Evolutionary conservation across 2,113 vertebrate species (phyloP), one percentile per base, ranked within the genome.

Genomic region (Porphyrio hochstetteri): DNA sequence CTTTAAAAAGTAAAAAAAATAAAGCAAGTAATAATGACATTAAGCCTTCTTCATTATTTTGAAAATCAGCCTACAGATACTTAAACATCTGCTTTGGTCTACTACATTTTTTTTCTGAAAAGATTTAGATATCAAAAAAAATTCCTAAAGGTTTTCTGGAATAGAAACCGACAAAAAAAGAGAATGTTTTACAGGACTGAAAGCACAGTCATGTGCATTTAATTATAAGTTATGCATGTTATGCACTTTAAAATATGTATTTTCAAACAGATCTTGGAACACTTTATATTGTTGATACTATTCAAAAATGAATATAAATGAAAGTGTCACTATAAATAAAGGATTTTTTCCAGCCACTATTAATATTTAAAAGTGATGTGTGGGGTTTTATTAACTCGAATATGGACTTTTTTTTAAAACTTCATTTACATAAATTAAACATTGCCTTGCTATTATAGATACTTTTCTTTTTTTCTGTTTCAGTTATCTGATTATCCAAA

Each of bases 311-410:
- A 87, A 90, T 91, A 91, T 38, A 97, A 85, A 94, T 96, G 86
- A 94, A 96, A 93, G 95, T 90, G 76, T 56, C 79, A 97, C 61
- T 75, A 94, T 88, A 97, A 97, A 95, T 92, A 96, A 63, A 93
- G 76, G 60, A 53, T 40, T 86, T 96, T 91, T 96, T 64, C 92
- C 76, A 92, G 84, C 36, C 31, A 42, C 81, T 42, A 77, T 97
- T 95, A 98, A 97, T 84, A 95, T 97, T 97, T 97, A 88, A 97
- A 83, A 95, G 68, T 33, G 64, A 82, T n/a, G 77, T 84, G 77
- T 87, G 42, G 92, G 83, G 84, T 75, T 88, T 94, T 97, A 95
- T 93, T 96, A 97, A 95, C 93, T 96, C 1, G 9, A 93, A 86
- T 86, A 90, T 94, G 63, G 57, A 91, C 20, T 76, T 16, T 76